These are phyloP conservation scores for Hypanus sabinus DNA, from an alignment of 2,113 vertebrate genomes.

Conservation along the genomic window DNA sequence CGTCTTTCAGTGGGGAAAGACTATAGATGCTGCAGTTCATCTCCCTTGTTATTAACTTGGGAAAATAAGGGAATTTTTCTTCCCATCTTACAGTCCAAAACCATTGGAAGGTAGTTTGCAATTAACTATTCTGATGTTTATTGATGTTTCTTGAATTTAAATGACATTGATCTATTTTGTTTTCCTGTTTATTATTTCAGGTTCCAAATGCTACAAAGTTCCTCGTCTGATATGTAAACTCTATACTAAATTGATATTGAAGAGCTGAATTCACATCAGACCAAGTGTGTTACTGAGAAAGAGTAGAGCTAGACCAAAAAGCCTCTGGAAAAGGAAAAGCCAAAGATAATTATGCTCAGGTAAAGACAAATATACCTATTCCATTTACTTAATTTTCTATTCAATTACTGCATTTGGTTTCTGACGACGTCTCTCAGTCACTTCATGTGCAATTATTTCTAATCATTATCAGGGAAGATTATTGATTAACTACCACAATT, in stretches of 20 bases:
- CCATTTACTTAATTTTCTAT: neutral
- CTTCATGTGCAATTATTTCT: neutral
- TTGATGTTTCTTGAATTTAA: neutral
- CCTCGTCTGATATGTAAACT: neutral
- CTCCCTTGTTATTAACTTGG: too few relatives aligned
- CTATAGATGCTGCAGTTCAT: too few relatives aligned
- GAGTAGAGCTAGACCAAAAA: neutral
- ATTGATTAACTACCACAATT: neutral
- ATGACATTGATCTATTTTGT: neutral
- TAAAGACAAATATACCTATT: neutral
- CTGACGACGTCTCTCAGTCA: neutral
- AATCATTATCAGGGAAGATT: neutral
- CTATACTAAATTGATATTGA: neutral
- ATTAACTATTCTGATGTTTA: neutral
- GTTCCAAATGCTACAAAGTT: neutral
- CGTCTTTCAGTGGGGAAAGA: too few relatives aligned
- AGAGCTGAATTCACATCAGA: neutral
- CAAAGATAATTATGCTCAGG: neutral
- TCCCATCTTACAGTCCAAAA: too few relatives aligned
- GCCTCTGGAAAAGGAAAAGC: neutral
- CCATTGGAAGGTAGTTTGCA: too few relatives aligned
- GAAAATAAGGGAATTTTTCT: too few relatives aligned
- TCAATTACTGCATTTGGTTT: neutral
- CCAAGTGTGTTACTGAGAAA: neutral
- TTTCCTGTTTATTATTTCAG: neutral